Percentiles rank a stretch among this genome's conserved stretches.
Evolutionary conservation across 2,797 vertebrate genomes (phyloP).

Genomic region (Danio jaintianensis): DNA sequence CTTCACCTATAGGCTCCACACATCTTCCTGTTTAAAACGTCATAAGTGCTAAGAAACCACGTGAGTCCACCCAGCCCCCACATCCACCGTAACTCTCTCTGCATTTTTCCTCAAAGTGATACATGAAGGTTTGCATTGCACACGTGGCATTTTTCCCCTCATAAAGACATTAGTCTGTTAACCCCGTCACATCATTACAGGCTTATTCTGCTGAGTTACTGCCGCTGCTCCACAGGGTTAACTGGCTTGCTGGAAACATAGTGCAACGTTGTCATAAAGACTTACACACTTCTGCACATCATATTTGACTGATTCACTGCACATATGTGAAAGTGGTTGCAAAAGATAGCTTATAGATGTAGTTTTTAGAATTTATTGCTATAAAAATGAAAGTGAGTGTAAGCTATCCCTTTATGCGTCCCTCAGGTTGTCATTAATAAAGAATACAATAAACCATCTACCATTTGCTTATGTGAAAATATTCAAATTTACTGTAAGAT

Average conservation of each 20-base stretch:
- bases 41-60: slow-evolving; percentile 37
- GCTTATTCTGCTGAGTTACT: slow-evolving; percentile 28
- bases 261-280: slow-evolving; percentile 4
- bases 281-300: background rate
- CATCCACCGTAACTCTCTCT: slow-evolving; percentile 50
- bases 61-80: slow-evolving; percentile 11
- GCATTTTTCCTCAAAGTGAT: slow-evolving; percentile 39
- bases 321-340: background rate
- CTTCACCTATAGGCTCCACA: slow-evolving; percentile 72
- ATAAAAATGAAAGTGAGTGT: background rate
- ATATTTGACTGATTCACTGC: background rate
- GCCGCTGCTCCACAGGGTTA: slow-evolving; percentile 8
- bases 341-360: slow-evolving; percentile 27
- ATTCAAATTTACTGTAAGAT: background rate
- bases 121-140: slow-evolving; percentile 47
- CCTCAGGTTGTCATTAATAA: slow-evolving; percentile 31
- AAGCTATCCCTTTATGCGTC: slow-evolving; percentile 4
- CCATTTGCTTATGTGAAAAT: slow-evolving; percentile 40
- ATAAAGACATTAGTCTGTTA: slow-evolving; percentile 51
- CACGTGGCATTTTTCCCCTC: slow-evolving; percentile 41
- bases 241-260: slow-evolving; percentile 21
- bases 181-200: slow-evolving; percentile 39
- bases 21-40: slow-evolving; percentile 67
- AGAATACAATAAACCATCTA: background rate
- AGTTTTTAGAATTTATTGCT: slow-evolving; percentile 29